A percentile compares a stretch with the other conserved stretches of the same genome.
These are phyloP conservation scores for Enteromius mattozi DNA, from an alignment of 2,797 vertebrate genomes.

Conservation along the genomic window DNA sequence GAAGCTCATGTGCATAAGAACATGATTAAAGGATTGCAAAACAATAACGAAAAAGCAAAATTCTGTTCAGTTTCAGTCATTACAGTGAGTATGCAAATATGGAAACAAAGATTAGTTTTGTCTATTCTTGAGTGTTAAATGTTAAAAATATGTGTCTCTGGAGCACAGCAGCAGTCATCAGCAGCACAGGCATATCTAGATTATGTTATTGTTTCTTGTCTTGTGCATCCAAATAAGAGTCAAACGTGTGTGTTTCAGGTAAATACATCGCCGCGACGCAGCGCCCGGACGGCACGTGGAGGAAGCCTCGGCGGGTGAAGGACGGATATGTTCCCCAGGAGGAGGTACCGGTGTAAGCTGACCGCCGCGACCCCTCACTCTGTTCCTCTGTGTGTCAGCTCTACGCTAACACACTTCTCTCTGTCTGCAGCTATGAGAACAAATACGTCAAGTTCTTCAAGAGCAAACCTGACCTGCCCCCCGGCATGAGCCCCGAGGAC, in stretches of 20 bases:
- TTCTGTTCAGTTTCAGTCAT: too few relatives aligned
- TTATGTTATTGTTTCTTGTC: too few relatives aligned
- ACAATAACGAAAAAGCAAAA: too few relatives aligned
- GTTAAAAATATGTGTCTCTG: too few relatives aligned
- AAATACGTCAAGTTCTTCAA: constrained; percentile 98
- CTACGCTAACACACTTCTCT: neutral
- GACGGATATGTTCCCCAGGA: constrained; percentile 95
- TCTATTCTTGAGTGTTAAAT: too few relatives aligned
- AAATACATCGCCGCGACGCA: constrained; percentile 95
- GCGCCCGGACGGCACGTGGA: constrained; percentile 94
- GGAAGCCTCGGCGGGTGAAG: constrained; percentile 90
- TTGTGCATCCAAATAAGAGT: too few relatives aligned
- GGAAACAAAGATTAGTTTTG: too few relatives aligned
- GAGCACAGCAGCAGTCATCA: too few relatives aligned
- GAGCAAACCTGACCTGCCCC: constrained; percentile 92
- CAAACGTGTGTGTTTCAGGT: constrained; percentile 72
- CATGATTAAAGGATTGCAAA: too few relatives aligned
- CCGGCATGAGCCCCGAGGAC: constrained; percentile 81
- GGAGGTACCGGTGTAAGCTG: constrained; percentile 92
- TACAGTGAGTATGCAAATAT: too few relatives aligned
- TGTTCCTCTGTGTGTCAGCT: neutral
- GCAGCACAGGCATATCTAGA: too few relatives aligned
- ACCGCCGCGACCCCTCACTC: neutral
- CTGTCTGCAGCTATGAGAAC: constrained; percentile 86
- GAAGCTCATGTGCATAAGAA: too few relatives aligned